These are phyloP conservation scores for Ophiothrix spiculata DNA, from an alignment of 35 echinoderm and acorn worm genomes.

Conservation along the genomic window DNA sequence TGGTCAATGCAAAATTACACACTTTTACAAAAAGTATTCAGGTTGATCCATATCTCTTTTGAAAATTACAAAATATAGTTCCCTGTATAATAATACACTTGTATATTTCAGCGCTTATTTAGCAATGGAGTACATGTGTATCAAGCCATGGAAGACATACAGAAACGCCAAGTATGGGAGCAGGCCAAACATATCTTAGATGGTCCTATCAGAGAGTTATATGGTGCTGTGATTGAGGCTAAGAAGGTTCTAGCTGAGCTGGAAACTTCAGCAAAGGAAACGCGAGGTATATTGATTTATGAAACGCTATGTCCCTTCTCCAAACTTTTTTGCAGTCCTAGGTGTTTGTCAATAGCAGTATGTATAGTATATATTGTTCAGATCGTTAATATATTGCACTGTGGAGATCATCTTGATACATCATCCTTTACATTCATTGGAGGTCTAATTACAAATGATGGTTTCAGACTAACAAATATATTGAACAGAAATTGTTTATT, in stretches of 20 bases:
- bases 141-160: neutral
- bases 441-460: neutral
- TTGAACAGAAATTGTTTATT: too few relatives aligned
- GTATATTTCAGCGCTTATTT: neutral
- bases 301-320: neutral
- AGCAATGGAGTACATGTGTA: neutral
- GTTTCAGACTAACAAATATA: neutral
- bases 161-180: neutral
- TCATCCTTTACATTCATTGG: neutral
- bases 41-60: neutral
- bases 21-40: neutral
- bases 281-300: neutral
- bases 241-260: neutral
- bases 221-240: neutral
- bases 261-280: neutral
- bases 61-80: neutral
- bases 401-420: neutral
- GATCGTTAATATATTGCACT: neutral
- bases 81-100: neutral
- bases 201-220: neutral
- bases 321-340: neutral
- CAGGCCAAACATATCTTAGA: neutral
- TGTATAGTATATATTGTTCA: neutral
- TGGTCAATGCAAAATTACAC: neutral
- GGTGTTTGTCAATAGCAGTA: too few relatives aligned